Evolutionary conservation across 2,888 invertebrate species (phyloP).

Genomic region (Amblyjoppa proteus): DNA sequence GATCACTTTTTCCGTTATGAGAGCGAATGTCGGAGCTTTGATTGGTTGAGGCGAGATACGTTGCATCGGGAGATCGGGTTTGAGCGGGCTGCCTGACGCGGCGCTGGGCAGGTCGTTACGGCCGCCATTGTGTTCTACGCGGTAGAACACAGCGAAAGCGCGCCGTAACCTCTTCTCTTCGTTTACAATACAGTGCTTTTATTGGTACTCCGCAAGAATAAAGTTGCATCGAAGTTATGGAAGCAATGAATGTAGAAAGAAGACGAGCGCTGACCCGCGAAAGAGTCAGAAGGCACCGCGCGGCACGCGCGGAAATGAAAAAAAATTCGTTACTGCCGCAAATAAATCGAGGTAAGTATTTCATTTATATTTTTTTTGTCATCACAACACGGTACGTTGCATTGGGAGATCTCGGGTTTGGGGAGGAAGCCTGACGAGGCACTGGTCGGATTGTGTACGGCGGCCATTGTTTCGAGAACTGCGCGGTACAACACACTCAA

Average conservation of each 20-base stretch:
- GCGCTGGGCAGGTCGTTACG: slow-evolving; percentile 22
- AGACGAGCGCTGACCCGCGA: slow-evolving; percentile 26
- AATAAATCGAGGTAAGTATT: background rate
- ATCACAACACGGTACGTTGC: background rate
- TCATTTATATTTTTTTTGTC: background rate
- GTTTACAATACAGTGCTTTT: background rate
- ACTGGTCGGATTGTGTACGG: slow-evolving; percentile 12
- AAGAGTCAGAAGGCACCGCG: slow-evolving; percentile 17
- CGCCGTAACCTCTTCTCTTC: slow-evolving; percentile 28
- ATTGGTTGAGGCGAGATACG: slow-evolving; percentile 14
- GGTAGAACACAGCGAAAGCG: background rate
- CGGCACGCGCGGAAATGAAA: slow-evolving; percentile 10
- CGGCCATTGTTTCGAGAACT: slow-evolving; percentile 24
- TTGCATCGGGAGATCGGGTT: slow-evolving; percentile 1
- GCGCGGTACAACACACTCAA: background rate
- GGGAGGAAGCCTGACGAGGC: slow-evolving; percentile 33
- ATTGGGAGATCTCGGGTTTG: slow-evolving; percentile 15
- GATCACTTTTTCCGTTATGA: too few relatives aligned
- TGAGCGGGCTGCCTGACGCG: slow-evolving; percentile 32
- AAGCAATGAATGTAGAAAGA: slow-evolving; percentile 23
- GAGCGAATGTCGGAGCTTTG: background rate
- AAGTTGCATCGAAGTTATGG: background rate
- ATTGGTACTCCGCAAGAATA: background rate
- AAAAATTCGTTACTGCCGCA: background rate
- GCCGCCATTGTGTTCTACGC: slow-evolving; percentile 24